Evolutionary conservation across 2,797 vertebrate species (phyloP), one percentile per base, ranked within the genome.

Genomic region (Arrhamphus sclerolepis): DNA sequence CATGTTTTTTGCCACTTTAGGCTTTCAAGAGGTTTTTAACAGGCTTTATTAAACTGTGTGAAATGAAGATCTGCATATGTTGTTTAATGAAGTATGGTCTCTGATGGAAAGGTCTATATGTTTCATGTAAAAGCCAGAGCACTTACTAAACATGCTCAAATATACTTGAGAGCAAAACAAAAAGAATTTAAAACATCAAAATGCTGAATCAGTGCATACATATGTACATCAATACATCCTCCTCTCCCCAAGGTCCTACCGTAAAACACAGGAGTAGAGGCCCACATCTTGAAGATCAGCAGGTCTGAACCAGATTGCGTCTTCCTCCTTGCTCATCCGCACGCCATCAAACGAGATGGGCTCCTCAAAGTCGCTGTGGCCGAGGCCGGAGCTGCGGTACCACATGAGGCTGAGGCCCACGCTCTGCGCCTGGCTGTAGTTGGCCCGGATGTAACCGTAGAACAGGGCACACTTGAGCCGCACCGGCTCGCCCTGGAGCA

Each of bases 401-500:
- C 97, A 99, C 97, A 99, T 99, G 86, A 99, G 93, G 89, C 97
- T 98, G 79, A 99, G 96, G 79, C 97, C 97, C 86, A 95, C 94
- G 63, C 97, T 97, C 93, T 99, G 97, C 14, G 96, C 96, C 73
- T 98, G 91, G 54, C 94, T 96, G 90, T 99, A 98, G 93, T 98
- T 99, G 75, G 97, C 95, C 86, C 97, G 93, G 87, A 99, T 99
- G 87, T 98, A 99, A 78, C 97, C 97, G 58, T 98, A 99, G 93
- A 99, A 99, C 57, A 99, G 93, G 47, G 97, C 97, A 46, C 97
- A 99, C 89, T 98, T 98, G 81, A 99, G 96, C 82, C 96, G 93
- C 86, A 98, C 97, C 5, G 97, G 96, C 89, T 99, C 97, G 60
- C 97, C 97, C 74, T 97, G 94, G 84, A 98, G 91, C 78, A 97